Evolutionary conservation across 2,888 invertebrate genomes (phyloP).

Genomic region (Odontocolon sp.): DNA sequence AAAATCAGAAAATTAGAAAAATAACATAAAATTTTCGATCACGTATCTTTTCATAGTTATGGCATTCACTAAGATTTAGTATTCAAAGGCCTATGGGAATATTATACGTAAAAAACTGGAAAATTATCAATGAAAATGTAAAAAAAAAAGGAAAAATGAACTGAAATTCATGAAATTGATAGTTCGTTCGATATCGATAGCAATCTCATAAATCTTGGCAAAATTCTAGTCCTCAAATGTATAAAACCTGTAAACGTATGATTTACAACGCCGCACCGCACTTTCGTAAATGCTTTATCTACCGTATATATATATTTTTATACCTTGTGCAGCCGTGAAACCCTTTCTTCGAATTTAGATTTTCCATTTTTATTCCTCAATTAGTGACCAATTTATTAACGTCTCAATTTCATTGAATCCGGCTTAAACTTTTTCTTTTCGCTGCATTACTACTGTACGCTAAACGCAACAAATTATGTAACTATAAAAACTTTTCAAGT

Average conservation of each 20-base stretch:
- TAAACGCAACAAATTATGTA: neutral
- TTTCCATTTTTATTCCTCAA: too few relatives aligned
- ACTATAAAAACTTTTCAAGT: neutral
- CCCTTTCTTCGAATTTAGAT: slow-evolving; percentile 9
- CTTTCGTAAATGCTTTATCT: slow-evolving; percentile 25
- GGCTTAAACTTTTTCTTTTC: slow-evolving; percentile 2
- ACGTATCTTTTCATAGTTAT: neutral
- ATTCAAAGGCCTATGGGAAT: too few relatives aligned
- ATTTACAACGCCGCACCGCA: too few relatives aligned
- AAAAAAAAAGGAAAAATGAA: neutral
- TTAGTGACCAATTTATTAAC: slow-evolving; percentile 4
- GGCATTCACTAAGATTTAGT: neutral
- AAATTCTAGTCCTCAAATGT: too few relatives aligned
- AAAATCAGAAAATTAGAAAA: too few relatives aligned
- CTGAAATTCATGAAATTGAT: neutral
- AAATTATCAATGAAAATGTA: too few relatives aligned
- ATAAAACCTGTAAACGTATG: too few relatives aligned
- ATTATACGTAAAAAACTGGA: neutral
- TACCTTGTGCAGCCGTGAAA: slow-evolving; percentile 63
- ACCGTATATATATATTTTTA: slow-evolving; percentile 72
- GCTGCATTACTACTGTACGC: neutral
- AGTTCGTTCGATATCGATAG: neutral
- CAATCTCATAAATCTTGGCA: too few relatives aligned
- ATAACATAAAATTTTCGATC: neutral
- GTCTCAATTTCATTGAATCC: slow-evolving; percentile 16